Conservation (phyloP, 2,113 vertebrate species). For the Eleginops maclovinus region DNA sequence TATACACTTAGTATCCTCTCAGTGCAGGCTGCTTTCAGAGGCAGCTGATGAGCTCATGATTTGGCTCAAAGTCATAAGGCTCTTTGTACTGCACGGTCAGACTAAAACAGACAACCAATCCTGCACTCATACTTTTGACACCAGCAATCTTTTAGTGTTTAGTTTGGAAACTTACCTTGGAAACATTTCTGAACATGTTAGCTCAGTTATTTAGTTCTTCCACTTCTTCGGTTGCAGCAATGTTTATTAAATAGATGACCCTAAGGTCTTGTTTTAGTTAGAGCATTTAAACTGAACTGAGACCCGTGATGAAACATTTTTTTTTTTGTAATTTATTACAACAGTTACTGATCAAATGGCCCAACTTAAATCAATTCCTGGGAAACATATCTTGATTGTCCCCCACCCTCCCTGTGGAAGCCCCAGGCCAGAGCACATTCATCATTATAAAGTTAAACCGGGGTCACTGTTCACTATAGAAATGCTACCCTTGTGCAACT, state of each 20-base stretch:
- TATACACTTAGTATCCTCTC: slow-evolving; percentile 69
- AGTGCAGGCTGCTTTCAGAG: slow-evolving; percentile 53
- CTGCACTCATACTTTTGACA: slow-evolving; percentile 56
- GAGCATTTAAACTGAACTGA: slow-evolving; percentile 19
- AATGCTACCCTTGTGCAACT: slow-evolving; percentile 2
- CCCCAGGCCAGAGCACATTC: slow-evolving; percentile 6
- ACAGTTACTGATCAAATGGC: slow-evolving; percentile 15
- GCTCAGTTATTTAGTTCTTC: slow-evolving; percentile 29
- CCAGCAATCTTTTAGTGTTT: slow-evolving; percentile 40
- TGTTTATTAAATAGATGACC: slow-evolving; percentile 29
- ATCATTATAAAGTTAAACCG: slow-evolving; percentile 11
- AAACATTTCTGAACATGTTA: slow-evolving; percentile 50
- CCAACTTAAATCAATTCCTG: slow-evolving; percentile 7
- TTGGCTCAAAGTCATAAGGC: slow-evolving; percentile 75
- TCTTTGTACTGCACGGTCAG: slow-evolving; percentile 62
- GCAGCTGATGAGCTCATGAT: slow-evolving; percentile 81
- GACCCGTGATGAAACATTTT: background rate
- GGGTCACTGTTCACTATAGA: slow-evolving; percentile 42
- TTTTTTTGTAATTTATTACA: slow-evolving; percentile 18
- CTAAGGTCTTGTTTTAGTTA: slow-evolving; percentile 26
- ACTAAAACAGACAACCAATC: slow-evolving; percentile 39
- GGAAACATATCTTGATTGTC: slow-evolving; percentile 13
- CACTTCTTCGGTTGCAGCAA: slow-evolving; percentile 32
- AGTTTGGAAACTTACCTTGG: slow-evolving; percentile 65
- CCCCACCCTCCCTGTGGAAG: background rate